Percentiles rank a stretch among this genome's conserved stretches.
Evolutionary conservation across 2,797 vertebrate species (phyloP).

Genomic region (Galagoides demidoff): DNA sequence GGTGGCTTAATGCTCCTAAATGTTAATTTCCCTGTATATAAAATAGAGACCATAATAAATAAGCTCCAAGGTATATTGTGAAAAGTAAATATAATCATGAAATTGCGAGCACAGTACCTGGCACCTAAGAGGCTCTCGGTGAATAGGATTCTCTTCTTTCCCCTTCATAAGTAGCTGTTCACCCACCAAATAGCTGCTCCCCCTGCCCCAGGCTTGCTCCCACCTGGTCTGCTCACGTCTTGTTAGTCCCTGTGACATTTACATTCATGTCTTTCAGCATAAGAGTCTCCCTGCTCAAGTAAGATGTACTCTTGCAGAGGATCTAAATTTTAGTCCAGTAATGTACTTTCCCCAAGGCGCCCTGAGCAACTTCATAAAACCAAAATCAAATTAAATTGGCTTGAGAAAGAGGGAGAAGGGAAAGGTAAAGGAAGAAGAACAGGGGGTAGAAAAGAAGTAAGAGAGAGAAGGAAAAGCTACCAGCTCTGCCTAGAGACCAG

Average conservation of each 20-base stretch:
- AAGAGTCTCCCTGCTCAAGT: neutral
- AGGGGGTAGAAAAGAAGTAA: neutral
- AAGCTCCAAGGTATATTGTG: neutral
- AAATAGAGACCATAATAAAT: neutral
- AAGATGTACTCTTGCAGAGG: neutral
- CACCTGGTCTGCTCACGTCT: neutral
- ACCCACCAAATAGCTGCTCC: neutral
- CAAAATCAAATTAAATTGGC: neutral
- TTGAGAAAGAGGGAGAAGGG: neutral
- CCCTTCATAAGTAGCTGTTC: neutral
- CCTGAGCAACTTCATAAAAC: slow-evolving; percentile 11
- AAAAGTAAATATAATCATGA: slow-evolving; percentile 8
- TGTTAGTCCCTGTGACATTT: neutral
- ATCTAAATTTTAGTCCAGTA: slow-evolving; percentile 19
- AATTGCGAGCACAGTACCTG: neutral
- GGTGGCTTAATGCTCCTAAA: neutral
- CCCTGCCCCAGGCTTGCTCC: neutral
- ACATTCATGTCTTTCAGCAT: neutral
- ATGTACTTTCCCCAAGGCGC: neutral
- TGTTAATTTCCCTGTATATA: neutral
- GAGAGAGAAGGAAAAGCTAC: neutral
- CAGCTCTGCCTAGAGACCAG: neutral
- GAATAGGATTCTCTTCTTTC: slow-evolving; percentile 18
- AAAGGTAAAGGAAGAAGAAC: neutral
- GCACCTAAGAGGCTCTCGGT: neutral